These are phyloP conservation scores for Zaprionus capensis DNA, from an alignment of 1,140 invertebrate species.

Conservation along the genomic window DNA sequence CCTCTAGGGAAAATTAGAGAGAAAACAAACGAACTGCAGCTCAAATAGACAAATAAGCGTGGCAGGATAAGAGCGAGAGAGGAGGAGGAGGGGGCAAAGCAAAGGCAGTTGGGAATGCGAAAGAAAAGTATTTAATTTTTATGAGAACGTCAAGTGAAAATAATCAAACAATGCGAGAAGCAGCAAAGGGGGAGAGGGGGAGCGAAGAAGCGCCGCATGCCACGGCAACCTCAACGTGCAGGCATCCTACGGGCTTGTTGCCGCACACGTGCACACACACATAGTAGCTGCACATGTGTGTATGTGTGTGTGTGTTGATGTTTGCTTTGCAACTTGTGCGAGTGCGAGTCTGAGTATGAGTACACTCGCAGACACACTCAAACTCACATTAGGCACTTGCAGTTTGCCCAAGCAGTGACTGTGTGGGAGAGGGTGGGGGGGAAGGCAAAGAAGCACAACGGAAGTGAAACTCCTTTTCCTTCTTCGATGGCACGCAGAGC, in stretches of 20 bases:
- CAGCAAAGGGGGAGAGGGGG: slow-evolving; percentile 7
- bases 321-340: slow-evolving; percentile 50
- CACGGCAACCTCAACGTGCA: slow-evolving; percentile 13
- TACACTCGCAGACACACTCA: slow-evolving; percentile 17
- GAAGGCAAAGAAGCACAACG: background rate
- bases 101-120: background rate
- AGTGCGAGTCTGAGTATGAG: slow-evolving; percentile 22
- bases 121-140: slow-evolving; percentile 71
- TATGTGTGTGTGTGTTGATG: slow-evolving; percentile 26
- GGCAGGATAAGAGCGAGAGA: background rate
- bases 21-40: background rate
- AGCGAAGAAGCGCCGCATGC: slow-evolving; percentile 7
- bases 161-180: slow-evolving; percentile 67
- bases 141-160: slow-evolving; percentile 70
- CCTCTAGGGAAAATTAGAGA: background rate
- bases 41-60: background rate
- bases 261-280: background rate
- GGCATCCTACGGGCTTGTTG: slow-evolving; percentile 25
- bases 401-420: slow-evolving; percentile 1
- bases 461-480: slow-evolving; percentile 7
- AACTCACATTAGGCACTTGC: slow-evolving; percentile 43
- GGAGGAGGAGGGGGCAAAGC: background rate
- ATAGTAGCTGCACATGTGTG: background rate
- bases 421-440: background rate
- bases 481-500: slow-evolving; percentile 51